Percentiles rank a stretch among this genome's conserved stretches.
phyloP scores from a whole-genome alignment of 2,888 invertebrate species.

The Drosophila melanosoma region DNA sequence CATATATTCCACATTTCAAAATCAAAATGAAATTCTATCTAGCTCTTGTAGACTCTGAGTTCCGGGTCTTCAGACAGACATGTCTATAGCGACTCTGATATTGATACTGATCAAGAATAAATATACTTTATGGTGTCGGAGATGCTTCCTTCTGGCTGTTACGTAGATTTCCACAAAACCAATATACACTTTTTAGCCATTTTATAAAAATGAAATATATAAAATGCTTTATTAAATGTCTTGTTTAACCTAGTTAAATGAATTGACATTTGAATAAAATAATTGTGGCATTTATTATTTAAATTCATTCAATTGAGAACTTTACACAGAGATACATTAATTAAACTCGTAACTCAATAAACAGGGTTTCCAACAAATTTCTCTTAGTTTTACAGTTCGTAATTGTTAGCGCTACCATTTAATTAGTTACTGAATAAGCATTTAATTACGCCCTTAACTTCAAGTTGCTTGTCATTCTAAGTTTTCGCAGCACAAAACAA shows the following conservation, averaged over 20 bases:
- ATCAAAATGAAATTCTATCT: no score
- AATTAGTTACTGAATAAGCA: neutral
- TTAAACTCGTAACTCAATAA: neutral
- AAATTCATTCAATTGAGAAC: neutral
- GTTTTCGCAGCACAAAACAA: no score
- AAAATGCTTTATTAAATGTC: conserved; percentile 12
- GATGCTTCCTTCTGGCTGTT: no score
- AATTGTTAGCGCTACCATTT: neutral
- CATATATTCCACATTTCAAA: no score
- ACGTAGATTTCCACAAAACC: no score
- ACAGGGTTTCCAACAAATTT: neutral
- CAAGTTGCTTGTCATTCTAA: neutral
- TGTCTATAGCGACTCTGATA: no score
- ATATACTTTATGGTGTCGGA: no score
- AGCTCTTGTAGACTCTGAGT: no score
- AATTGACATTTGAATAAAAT: neutral
- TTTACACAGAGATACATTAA: neutral
- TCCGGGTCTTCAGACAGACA: no score
- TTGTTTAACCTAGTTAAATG: neutral
- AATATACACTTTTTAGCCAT: no score
- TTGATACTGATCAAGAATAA: no score
- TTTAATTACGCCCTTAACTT: neutral
- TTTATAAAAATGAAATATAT: neutral
- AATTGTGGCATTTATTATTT: neutral
- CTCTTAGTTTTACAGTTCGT: neutral